Base-by-base conservation (phyloP, 2,113 vertebrate genomes). In the Xyrauchen texanus region DNA sequence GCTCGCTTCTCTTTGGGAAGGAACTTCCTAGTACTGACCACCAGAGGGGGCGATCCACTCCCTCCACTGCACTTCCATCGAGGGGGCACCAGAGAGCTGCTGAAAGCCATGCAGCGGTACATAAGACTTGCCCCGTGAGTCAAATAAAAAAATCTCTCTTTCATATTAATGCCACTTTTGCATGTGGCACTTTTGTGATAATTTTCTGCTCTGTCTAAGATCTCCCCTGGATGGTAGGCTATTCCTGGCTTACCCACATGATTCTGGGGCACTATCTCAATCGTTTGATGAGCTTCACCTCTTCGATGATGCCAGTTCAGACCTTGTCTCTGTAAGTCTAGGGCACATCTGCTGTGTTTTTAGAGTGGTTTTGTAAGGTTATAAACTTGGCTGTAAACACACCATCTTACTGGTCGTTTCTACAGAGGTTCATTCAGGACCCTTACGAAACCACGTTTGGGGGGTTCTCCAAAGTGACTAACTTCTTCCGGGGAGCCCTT, bases 391-490 rank as follows among this genome's bases (percentile, higher is more conserved):
- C 47, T 13, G 15, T 60, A 5, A 6, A 34, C 1, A 34, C 21
- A 34, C 21, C 6, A 61, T 73, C 13, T 49, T 15, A 10, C 55
- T 11, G 52, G 1, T 62, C 44, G 0, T 9, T 0, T 47, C 0
- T 65, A 5, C 88, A 98, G 96, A 94, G 94, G 76, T 96, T 98
- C 34, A 93, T 97, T 78, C 95, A 95, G 45, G 96, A 97, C 69
- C 96, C 96, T 0, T 98, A 98, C 8, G 94, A 95, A 3, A 95
- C 96, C 8, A 97, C 96, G 0, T 96, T 97, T 3, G 94, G 96
- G 3, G 93, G 96, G 6, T 97, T 98, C 85, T 97, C 96, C 83
- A 95, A 95, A 68, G 96, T 97, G 82, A 97, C 96, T 51, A 97
- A 95, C 80, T 97, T 97, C 88, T 96, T 97, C 85, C 90, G 91